phyloP scores from a whole-genome alignment of 2,888 invertebrate species.

The Seira ritae region DNA sequence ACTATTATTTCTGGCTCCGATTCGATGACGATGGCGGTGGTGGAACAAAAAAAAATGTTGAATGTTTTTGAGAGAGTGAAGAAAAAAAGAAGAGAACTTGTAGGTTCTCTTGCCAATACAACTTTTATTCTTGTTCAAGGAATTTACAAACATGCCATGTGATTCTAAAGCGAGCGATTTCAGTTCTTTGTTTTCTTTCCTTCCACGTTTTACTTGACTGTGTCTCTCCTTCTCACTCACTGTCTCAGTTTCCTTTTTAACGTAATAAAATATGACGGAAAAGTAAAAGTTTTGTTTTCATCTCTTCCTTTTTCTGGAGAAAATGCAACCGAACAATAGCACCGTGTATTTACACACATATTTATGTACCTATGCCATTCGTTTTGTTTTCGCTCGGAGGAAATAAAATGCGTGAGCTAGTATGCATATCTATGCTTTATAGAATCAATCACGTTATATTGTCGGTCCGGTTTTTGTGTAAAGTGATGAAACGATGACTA shows the following conservation, averaged over 20 bases:
- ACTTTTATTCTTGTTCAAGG: conserved; percentile 8
- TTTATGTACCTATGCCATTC: neutral
- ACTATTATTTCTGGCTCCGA: neutral
- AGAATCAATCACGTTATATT: too few species aligned
- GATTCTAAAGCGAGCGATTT: neutral
- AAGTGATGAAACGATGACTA: too few species aligned
- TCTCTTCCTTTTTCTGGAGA: neutral
- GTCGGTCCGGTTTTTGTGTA: too few species aligned
- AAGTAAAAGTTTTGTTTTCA: neutral
- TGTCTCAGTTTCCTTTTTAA: neutral
- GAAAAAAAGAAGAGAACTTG: neutral
- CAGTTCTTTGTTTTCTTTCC: neutral
- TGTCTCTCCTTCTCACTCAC: neutral
- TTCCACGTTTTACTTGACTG: neutral
- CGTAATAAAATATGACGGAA: neutral
- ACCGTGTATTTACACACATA: neutral
- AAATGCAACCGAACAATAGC: neutral
- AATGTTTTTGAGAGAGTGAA: neutral
- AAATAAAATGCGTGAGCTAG: too few species aligned
- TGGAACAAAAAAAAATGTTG: neutral
- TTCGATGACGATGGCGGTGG: neutral
- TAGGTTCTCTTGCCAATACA: neutral
- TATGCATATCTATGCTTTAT: too few species aligned
- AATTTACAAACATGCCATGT: neutral
- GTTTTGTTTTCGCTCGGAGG: too few species aligned